phyloP scores from a whole-genome alignment of 2,797 vertebrate genomes.

The Labroides dimidiatus region DNA sequence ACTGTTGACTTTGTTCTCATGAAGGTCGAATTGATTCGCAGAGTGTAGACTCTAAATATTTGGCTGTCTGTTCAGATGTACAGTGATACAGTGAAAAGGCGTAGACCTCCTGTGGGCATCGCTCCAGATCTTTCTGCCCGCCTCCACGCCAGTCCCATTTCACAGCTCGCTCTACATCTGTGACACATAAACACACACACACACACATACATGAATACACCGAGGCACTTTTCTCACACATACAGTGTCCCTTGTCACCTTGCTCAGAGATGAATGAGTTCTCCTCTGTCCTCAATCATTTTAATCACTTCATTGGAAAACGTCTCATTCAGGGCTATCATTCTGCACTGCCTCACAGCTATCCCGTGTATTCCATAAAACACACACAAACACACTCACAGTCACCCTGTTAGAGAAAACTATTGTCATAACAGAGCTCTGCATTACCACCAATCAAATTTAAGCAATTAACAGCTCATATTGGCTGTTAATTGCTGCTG shows the following conservation, averaged over 20 bases:
- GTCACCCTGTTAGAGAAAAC: conserved; percentile 27
- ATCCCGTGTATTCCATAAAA: conserved; percentile 56
- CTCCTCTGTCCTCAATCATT: conserved; percentile 83
- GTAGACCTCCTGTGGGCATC: conserved; percentile 69
- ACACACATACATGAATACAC: conserved; percentile 37
- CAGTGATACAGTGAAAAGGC: conserved; percentile 69
- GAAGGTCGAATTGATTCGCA: conserved; percentile 76
- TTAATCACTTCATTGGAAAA: conserved; percentile 85
- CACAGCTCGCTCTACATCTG: conserved; percentile 79
- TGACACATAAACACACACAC: conserved; percentile 33
- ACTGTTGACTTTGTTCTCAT: conserved; percentile 52
- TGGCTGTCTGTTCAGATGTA: conserved; percentile 70
- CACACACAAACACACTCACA: conserved; percentile 34
- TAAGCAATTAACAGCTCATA: conserved; percentile 16
- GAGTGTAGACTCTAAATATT: conserved; percentile 51
- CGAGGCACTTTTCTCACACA: conserved; percentile 51
- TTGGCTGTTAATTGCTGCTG: neutral
- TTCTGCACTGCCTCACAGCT: conserved; percentile 72
- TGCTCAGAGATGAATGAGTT: conserved; percentile 84
- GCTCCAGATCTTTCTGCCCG: conserved; percentile 54
- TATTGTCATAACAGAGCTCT: conserved; percentile 20
- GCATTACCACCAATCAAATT: neutral
- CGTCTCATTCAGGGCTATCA: conserved; percentile 75
- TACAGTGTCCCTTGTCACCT: conserved; percentile 80
- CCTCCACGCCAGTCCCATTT: conserved; percentile 76